These are phyloP conservation scores for Hirtodrosophila trivittata DNA, from an alignment of 2,888 invertebrate species.

Conservation along the genomic window DNA sequence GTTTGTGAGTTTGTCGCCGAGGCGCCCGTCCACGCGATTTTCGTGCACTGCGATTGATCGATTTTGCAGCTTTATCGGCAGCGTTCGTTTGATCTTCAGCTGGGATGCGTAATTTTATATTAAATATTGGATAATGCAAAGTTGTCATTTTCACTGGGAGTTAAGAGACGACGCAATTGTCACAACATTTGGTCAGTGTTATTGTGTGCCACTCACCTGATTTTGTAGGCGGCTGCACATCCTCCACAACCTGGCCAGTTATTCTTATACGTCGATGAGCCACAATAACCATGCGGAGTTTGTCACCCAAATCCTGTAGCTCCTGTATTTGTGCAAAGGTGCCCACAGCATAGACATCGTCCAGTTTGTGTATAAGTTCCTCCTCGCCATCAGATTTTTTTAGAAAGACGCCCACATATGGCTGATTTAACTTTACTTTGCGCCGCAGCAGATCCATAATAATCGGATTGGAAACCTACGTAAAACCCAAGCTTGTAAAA, in stretches of 20 bases:
- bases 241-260: conserved; percentile 91
- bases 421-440: conserved; percentile 97
- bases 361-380: conserved; percentile 92
- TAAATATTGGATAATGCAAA: conserved; percentile 93
- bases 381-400: conserved; percentile 95
- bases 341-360: conserved; percentile 95
- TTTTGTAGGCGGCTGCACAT: conserved; percentile 85
- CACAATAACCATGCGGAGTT: conserved; percentile 95
- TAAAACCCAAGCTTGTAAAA: background rate
- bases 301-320: conserved; percentile 96
- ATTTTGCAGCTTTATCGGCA: conserved; percentile 80
- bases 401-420: conserved; percentile 98
- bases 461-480: conserved; percentile 92
- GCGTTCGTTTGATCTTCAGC: conserved; percentile 87
- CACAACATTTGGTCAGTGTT: conserved; percentile 45
- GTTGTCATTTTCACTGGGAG: conserved; percentile 86
- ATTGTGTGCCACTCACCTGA: conserved; percentile 56
- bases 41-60: conserved; percentile 83
- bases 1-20: conserved; percentile 68
- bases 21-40: conserved; percentile 83
- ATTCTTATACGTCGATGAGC: conserved; percentile 95
- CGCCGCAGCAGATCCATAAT: conserved; percentile 95
- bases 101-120: conserved; percentile 91
- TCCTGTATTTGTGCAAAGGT: conserved; percentile 99
- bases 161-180: conserved; percentile 60